These are phyloP conservation scores for Polyploca ridens DNA, from an alignment of 2,888 invertebrate genomes.

Conservation along the genomic window DNA sequence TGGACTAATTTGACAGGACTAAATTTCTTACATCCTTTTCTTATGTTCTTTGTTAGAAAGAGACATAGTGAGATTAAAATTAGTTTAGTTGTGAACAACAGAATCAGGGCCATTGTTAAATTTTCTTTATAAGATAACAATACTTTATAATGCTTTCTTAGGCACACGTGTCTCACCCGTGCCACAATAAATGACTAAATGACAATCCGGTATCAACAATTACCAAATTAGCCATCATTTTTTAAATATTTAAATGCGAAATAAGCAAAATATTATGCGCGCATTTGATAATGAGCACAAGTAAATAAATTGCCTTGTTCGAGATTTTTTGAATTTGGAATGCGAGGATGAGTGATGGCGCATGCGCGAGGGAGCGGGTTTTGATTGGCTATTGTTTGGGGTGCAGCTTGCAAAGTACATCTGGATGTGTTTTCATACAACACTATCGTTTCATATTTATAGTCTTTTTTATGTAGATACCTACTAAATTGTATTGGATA, in stretches of 20 bases:
- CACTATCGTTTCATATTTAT: neutral
- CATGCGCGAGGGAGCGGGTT: conserved; percentile 47
- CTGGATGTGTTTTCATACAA: conserved; percentile 28
- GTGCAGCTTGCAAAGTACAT: conserved; percentile 63
- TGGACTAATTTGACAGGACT: no score
- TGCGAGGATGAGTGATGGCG: conserved; percentile 59
- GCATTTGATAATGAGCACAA: conserved; percentile 39
- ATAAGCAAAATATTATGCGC: conserved; percentile 23
- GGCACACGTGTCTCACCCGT: conserved; percentile 5
- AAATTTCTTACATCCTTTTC: no score
- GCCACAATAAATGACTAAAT: conserved; percentile 19
- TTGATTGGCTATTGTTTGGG: conserved; percentile 74
- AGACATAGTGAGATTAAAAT: no score
- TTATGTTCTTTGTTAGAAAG: no score
- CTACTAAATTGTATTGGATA: no score
- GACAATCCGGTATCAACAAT: conserved; percentile 26
- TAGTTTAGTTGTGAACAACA: no score
- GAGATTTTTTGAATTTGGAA: conserved; percentile 51
- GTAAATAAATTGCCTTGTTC: conserved; percentile 49
- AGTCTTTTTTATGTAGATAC: no score
- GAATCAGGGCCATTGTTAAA: no score
- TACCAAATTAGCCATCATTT: conserved; percentile 51
- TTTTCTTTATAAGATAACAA: neutral
- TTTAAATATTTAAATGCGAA: conserved; percentile 47
- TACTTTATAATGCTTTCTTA: no score